Evolutionary conservation across 2,888 invertebrate species (phyloP).

Genomic region (Pachliopta kotzebuea): DNA sequence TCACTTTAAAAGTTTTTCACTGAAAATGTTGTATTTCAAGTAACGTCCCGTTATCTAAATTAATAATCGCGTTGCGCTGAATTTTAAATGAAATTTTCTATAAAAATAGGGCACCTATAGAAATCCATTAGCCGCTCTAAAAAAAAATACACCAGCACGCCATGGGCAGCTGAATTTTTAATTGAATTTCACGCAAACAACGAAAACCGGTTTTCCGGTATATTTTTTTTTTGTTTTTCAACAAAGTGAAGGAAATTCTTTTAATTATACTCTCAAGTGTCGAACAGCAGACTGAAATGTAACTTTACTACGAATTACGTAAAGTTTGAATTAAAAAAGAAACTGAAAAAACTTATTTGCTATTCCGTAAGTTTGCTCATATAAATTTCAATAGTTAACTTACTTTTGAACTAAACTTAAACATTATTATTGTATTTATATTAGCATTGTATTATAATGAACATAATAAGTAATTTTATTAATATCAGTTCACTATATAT

Average conservation of each 20-base stretch:
- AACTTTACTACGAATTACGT: not conserved
- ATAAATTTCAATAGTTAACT: too few relatives aligned
- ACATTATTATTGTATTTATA: too few relatives aligned
- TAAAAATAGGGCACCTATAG: not conserved
- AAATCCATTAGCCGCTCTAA: conserved; percentile 21
- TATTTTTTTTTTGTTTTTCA: conserved; percentile 7
- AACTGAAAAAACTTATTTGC: not conserved
- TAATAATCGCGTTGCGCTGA: conserved; percentile 1
- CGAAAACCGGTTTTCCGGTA: conserved; percentile 17
- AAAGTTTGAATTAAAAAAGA: conserved; percentile 12
- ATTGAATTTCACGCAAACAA: conserved; percentile 29
- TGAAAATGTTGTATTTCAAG: too few relatives aligned
- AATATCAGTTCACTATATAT: too few relatives aligned
- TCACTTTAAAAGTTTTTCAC: too few relatives aligned
- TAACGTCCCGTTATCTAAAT: conserved; percentile 7
- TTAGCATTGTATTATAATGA: too few relatives aligned
- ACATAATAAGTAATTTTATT: too few relatives aligned
- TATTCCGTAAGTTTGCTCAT: too few relatives aligned
- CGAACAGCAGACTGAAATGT: conserved; percentile 3
- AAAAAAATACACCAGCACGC: conserved; percentile 12
- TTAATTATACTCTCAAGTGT: conserved; percentile 14
- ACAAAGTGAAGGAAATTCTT: conserved; percentile 9
- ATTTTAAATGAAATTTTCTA: too few relatives aligned
- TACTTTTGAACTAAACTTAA: too few relatives aligned
- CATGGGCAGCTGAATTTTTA: conserved; percentile 26